Evolutionary conservation across 2,797 vertebrate genomes (phyloP).

Genomic region (Myripristis murdjan): DNA sequence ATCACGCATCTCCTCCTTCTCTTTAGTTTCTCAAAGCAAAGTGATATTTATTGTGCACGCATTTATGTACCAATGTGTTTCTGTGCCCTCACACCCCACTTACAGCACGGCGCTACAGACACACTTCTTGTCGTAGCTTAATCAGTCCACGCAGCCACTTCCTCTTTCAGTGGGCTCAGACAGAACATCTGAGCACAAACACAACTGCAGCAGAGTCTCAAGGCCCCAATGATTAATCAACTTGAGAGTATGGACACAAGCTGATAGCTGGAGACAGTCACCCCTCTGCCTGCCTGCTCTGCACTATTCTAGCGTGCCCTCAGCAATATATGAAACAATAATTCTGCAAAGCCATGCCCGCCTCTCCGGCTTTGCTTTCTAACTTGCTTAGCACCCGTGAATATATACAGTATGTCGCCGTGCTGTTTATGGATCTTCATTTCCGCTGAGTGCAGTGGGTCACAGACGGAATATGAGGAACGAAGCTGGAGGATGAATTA

Average conservation of each 20-base stretch:
- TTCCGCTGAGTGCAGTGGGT: conserved; percentile 43
- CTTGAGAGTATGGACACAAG: conserved; percentile 8
- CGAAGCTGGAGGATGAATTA: conserved; percentile 56
- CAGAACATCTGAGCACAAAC: conserved; percentile 15
- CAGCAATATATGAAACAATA: conserved; percentile 36
- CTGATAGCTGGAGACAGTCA: conserved; percentile 9
- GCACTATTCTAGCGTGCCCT: conserved; percentile 44
- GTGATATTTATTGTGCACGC: not conserved
- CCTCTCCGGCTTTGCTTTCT: conserved; percentile 17
- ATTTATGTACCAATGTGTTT: conserved; percentile 6
- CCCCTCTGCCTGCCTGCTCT: conserved; percentile 27
- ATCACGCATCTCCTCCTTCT: not conserved
- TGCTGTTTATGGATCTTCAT: conserved; percentile 43
- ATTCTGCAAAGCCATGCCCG: conserved; percentile 33
- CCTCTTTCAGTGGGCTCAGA: conserved; percentile 1
- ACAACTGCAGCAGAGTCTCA: not conserved
- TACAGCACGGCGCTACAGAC: not conserved
- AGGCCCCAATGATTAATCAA: conserved; percentile 26
- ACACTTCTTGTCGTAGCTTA: not conserved
- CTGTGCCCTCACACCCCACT: not conserved
- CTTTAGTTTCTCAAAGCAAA: not conserved
- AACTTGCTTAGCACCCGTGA: conserved; percentile 37
- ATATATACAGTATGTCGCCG: conserved; percentile 47
- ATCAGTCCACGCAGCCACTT: conserved; percentile 2
- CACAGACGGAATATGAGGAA: conserved; percentile 35